A percentile compares a stretch with the other conserved stretches of the same genome.
Conservation (phyloP, 2,888 invertebrate genomes). For the Arctia plantaginis region DNA sequence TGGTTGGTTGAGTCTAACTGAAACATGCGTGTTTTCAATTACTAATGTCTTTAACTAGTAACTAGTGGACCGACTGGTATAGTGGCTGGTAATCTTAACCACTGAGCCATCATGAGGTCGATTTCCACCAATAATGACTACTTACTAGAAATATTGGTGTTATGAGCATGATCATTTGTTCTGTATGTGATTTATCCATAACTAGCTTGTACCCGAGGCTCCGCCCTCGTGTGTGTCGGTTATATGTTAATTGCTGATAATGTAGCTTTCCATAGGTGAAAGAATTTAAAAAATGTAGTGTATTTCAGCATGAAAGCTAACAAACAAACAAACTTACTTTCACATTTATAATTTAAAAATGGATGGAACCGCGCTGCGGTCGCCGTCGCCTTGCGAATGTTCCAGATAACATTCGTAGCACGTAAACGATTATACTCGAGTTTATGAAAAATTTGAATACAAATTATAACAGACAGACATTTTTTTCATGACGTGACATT, state of each 20-base stretch:
- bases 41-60: background rate
- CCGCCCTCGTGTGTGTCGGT: no score
- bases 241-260: no score
- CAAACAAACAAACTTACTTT: no score
- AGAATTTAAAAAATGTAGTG: no score
- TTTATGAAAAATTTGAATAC: slow-evolving; percentile 14
- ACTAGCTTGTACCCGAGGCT: no score
- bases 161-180: background rate
- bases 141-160: background rate
- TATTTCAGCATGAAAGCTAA: no score
- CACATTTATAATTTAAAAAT: no score
- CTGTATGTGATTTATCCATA: background rate
- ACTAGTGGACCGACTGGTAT: background rate
- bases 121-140: no score
- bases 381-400: background rate
- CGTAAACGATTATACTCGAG: slow-evolving; percentile 24
- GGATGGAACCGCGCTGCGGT: background rate
- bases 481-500: background rate
- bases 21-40: no score
- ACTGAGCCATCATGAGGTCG: no score
- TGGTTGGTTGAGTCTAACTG: background rate
- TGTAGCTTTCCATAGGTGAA: no score
- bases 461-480: slow-evolving; percentile 11
- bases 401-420: slow-evolving; percentile 28
- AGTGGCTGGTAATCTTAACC: background rate